phyloP scores from a whole-genome alignment of 2,888 invertebrate species.

The Xestoiulus laeticollis region DNA sequence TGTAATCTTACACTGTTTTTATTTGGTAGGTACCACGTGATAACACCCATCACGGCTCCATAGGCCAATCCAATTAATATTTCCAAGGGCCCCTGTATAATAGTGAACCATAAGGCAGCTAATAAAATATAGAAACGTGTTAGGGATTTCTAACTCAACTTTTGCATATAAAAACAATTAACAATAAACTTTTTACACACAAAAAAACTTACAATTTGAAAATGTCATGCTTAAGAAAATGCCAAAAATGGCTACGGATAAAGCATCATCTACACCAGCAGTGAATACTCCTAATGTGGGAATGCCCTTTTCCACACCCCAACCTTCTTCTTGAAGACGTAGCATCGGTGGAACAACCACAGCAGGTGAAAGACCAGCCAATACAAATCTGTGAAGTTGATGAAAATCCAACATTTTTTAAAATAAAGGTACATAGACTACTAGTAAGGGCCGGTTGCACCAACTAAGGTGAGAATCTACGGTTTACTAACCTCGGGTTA shows the following conservation, averaged over 20 bases:
- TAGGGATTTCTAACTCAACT: neutral
- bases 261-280: constrained; percentile 93
- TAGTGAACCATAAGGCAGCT: constrained; percentile 61
- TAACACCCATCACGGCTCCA: constrained; percentile 81
- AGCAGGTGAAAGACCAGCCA: constrained; percentile 95
- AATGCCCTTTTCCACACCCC: constrained; percentile 93
- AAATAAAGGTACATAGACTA: neutral
- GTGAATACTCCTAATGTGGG: constrained; percentile 95
- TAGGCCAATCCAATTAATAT: constrained; percentile 81
- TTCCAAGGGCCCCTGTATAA: constrained; percentile 77
- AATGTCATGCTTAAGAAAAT: constrained; percentile 89
- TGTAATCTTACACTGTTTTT: constrained; percentile 72
- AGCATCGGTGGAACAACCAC: constrained; percentile 96
- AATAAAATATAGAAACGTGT: constrained; percentile 54
- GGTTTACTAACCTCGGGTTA: too few species aligned
- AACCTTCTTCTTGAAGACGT: constrained; percentile 82
- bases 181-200: too few species aligned
- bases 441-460: too few species aligned
- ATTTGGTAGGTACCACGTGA: constrained; percentile 84
- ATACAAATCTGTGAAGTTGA: constrained; percentile 70
- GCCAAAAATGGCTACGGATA: constrained; percentile 93
- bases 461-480: too few species aligned
- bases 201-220: constrained; percentile 71
- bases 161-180: too few species aligned
- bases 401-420: neutral